A percentile compares a stretch with the other conserved stretches of the same genome.
Evolutionary conservation across 2,113 vertebrate genomes (phyloP).

Genomic region (Charina bottae): DNA sequence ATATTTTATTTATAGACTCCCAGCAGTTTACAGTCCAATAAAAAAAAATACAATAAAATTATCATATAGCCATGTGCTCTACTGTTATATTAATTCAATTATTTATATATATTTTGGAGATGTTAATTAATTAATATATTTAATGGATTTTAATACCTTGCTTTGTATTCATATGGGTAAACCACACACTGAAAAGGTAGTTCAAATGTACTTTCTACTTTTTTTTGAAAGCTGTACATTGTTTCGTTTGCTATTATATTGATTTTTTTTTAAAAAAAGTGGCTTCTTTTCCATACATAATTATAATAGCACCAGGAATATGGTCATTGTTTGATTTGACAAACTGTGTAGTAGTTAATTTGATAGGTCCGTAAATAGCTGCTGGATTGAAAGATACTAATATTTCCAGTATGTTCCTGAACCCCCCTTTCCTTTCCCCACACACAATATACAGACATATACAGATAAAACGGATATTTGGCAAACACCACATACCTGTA

Average conservation of each 20-base stretch:
- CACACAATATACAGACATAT: background rate
- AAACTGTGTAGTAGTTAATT: background rate
- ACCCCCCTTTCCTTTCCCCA: too few species aligned
- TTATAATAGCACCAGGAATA: background rate
- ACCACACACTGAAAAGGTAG: too few species aligned
- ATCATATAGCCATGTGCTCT: too few species aligned
- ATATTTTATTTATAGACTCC: background rate
- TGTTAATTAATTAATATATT: background rate
- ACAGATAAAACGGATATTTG: too few species aligned
- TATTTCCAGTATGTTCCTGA: conserved; percentile 11
- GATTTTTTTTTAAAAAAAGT: too few species aligned
- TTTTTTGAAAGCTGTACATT: background rate
- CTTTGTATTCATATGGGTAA: background rate
- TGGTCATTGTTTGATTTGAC: background rate
- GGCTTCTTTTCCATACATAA: background rate
- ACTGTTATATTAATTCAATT: too few species aligned
- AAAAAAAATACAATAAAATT: too few species aligned
- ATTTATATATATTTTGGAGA: too few species aligned
- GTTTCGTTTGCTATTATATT: background rate
- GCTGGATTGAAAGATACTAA: conserved; percentile 9
- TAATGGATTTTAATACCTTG: background rate
- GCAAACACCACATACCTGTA: too few species aligned
- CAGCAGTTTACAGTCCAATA: background rate
- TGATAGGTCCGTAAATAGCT: background rate
- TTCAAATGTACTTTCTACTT: background rate